phyloP scores from a whole-genome alignment of 2,113 vertebrate genomes.

The Nibea albiflora region DNA sequence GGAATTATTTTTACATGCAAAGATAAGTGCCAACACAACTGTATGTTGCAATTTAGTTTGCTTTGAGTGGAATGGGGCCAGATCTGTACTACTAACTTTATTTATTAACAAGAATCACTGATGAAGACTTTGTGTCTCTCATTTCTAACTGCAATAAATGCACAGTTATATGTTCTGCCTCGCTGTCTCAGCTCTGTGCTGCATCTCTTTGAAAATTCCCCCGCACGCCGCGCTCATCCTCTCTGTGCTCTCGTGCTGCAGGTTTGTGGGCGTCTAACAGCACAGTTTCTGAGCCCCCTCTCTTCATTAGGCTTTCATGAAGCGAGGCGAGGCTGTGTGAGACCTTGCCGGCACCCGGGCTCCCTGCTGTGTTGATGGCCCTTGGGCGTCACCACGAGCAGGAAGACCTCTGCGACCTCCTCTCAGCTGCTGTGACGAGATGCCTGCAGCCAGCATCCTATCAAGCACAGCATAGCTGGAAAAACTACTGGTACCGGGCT shows the following conservation, averaged over 20 bases:
- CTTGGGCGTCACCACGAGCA: constrained; percentile 75
- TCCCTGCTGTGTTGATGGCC: constrained; percentile 69
- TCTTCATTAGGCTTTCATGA: constrained; percentile 80
- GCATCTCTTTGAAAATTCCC: constrained; percentile 46
- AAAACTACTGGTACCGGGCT: constrained; percentile 47
- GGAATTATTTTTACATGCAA: constrained; percentile 14
- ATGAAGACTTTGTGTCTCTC: constrained; percentile 33
- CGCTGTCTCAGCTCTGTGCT: constrained; percentile 27
- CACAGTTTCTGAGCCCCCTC: constrained; percentile 39
- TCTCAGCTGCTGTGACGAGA: constrained; percentile 73
- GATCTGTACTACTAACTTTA: constrained; percentile 48
- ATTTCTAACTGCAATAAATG: constrained; percentile 68
- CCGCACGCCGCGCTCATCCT: constrained; percentile 17
- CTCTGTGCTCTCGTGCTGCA: constrained; percentile 54
- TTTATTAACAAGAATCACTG: constrained; percentile 58
- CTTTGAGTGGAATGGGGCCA: constrained; percentile 15
- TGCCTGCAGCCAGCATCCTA: constrained; percentile 68
- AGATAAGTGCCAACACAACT: constrained; percentile 21
- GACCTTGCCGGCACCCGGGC: constrained; percentile 69
- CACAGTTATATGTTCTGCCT: constrained; percentile 10
- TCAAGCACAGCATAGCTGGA: constrained; percentile 50
- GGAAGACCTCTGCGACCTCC: constrained; percentile 71
- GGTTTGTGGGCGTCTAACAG: constrained; percentile 63
- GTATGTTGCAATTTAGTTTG: constrained; percentile 7
- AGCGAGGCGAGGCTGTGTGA: constrained; percentile 60